A percentile compares a stretch with the other conserved stretches of the same genome.
phyloP scores from a whole-genome alignment of 1,140 invertebrate genomes.

The Aphelinus certus region DNA sequence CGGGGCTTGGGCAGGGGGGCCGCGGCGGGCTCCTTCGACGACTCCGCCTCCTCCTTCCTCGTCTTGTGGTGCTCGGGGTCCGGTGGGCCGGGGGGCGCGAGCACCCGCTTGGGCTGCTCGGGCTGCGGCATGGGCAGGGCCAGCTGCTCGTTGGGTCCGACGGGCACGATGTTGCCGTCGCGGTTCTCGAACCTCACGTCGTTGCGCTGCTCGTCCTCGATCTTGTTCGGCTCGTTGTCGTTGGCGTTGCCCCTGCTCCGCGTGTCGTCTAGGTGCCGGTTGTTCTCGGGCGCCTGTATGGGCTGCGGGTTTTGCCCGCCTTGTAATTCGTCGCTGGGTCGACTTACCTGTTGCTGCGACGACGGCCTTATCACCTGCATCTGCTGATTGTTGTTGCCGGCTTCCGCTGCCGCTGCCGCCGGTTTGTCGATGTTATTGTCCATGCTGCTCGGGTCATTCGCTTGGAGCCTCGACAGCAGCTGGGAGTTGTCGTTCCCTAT shows the following conservation, averaged over 20 bases:
- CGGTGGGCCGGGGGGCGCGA: conserved; percentile 2
- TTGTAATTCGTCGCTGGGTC: conserved; percentile 46
- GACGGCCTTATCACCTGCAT: conserved; percentile 44
- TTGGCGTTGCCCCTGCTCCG: conserved; percentile 29
- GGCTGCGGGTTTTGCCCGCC: conserved; percentile 48
- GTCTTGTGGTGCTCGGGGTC: conserved; percentile 10
- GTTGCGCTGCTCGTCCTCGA: conserved; percentile 39
- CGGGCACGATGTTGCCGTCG: conserved; percentile 56
- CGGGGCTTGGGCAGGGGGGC: conserved; percentile 29
- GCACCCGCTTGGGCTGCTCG: conserved; percentile 27
- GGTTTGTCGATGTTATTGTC: conserved; percentile 17
- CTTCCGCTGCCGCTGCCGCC: neutral
- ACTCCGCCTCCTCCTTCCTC: neutral
- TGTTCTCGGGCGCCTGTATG: conserved; percentile 50
- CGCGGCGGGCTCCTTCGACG: conserved; percentile 37
- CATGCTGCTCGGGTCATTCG: conserved; percentile 4
- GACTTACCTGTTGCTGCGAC: conserved; percentile 61
- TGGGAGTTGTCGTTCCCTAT: conserved; percentile 10
- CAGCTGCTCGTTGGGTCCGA: conserved; percentile 43
- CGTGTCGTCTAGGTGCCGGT: conserved; percentile 43
- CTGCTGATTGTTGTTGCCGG: neutral
- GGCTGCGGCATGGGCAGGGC: conserved; percentile 41
- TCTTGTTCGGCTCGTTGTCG: conserved; percentile 11
- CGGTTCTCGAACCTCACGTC: conserved; percentile 51
- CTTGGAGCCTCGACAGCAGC: conserved; percentile 16